phyloP scores from a whole-genome alignment of 2,113 vertebrate species.

The Peromyscus californicus region DNA sequence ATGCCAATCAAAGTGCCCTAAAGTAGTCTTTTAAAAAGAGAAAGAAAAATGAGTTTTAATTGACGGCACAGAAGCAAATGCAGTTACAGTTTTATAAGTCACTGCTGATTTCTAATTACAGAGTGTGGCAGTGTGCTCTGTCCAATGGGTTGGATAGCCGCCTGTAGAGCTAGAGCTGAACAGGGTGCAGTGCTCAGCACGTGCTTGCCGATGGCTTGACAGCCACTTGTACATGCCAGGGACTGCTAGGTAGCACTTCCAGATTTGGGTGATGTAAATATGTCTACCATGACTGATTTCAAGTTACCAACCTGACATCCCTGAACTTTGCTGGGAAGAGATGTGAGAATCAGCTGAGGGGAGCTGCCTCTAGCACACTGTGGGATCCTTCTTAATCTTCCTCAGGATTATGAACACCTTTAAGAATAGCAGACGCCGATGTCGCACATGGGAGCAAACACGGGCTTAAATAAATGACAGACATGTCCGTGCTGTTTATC shows the following conservation, averaged over 20 bases:
- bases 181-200: not conserved
- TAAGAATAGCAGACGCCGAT: not conserved
- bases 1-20: not conserved
- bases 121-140: not conserved
- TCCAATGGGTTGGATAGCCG: not conserved
- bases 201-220: not conserved
- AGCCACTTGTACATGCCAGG: not conserved
- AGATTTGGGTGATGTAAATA: not conserved
- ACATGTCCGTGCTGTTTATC: not conserved
- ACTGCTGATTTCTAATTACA: slow-evolving; percentile 4
- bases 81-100: not conserved
- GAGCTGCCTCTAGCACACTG: not conserved
- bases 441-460: not conserved
- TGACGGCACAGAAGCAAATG: not conserved
- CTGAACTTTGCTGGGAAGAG: not conserved
- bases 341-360: not conserved
- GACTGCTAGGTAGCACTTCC: not conserved
- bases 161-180: not conserved
- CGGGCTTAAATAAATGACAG: not conserved
- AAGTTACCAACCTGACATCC: not conserved
- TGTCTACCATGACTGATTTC: not conserved
- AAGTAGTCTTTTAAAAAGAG: not conserved
- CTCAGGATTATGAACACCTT: slow-evolving; percentile 20
- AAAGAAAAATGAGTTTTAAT: slow-evolving; percentile 34
- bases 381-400: not conserved